Evolutionary conservation across 1,140 invertebrate genomes (phyloP), one percentile per base, ranked within the genome.

Genomic region (Hyles euphorbiae): DNA sequence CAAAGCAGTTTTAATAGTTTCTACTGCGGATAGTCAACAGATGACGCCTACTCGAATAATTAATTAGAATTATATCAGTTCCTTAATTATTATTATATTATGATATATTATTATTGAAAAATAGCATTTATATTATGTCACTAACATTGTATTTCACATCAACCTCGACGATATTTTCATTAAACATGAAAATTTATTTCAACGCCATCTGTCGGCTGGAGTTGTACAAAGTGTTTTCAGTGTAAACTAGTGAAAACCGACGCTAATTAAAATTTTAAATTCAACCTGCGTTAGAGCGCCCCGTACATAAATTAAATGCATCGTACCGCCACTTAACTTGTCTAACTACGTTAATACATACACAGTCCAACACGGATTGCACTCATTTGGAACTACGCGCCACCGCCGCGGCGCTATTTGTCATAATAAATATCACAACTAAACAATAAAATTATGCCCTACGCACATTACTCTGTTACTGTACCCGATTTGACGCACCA

Each of bases 231-330:
- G n/a, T 48, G 22, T 22, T 0, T 48, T 48, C 22, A 12, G 47
- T 48, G 22, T 22, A 5, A 11, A 48, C 47, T 40, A 40, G 36
- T 40, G 36, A 40, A 40, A 40, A 40, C 36, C 36, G 36, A 54
- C 48, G 56, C 54, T 49, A 60, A 71, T 72, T 67, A 65, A 60
- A 71, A 76, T 76, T 76, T 68, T 70, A 77, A 83, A 81, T 72
- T 70, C 76, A 71, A 75, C 70, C 74, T 65, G 72, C 70, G 34
- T 47, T 56, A 66, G 54, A 22, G 11, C 55, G 67, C 59, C 68
- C 66, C 69, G 66, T 74, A 81, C 68, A 79, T 75, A 79, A 83
- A 83, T 81, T 83, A 87, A 84, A 87, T 83, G 81, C 83, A 83
- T 81, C 78, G 67, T 68, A 82, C 70, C 58, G 60, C 63, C 76